Base-by-base conservation (phyloP, 2,113 vertebrate genomes). In the Antennarius striatus region DNA sequence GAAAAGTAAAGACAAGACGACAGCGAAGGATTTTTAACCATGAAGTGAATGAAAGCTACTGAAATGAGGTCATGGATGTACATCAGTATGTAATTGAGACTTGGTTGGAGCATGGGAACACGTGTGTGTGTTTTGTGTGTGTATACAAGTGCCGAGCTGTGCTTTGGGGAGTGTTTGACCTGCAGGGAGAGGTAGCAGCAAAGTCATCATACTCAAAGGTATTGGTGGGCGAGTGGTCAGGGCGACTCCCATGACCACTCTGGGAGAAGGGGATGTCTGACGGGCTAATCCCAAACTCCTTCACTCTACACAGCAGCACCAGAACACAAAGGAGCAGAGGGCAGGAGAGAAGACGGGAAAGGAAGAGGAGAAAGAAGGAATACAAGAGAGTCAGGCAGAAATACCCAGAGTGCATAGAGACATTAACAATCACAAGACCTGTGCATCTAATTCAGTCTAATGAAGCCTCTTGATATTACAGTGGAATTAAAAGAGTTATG, bases 251-350 rank as follows among this genome's bases (percentile, higher is more conserved):
- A 81, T 91, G 89, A 89, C 94, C 91, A 89, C 95, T 93, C 94
- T 98, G 96, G 88, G 96, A 97, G 95, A 99, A 99, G 93, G 97
- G 97, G 94, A 99, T 99, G 93, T 98, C 96, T 82, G 96, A 98
- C 73, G 97, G 97, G 95, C 96, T 98, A 94, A 99, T 99, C 95
- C 97, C 97, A 96, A 99, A 99, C 93, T 99, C 97, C 94, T 99
- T 99, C 93, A 99, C 98, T 95, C 98, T 99, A 94, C 70, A 90
- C 92, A 93, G 90, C 86, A 90, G 90, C 77, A 72, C 30, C 65
- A 91, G 92, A 54, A 50, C 67, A 81, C 56, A 85, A 75, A 80
- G 74, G 78, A 79, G 78, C 77, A 60, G 79, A 75, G 36, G 71
- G 56, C 6, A 2, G 70, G 68, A 70, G 62, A 71, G 64, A 61